Evolutionary conservation across 2,888 invertebrate species (phyloP).

Genomic region (Nasonia oneida): DNA sequence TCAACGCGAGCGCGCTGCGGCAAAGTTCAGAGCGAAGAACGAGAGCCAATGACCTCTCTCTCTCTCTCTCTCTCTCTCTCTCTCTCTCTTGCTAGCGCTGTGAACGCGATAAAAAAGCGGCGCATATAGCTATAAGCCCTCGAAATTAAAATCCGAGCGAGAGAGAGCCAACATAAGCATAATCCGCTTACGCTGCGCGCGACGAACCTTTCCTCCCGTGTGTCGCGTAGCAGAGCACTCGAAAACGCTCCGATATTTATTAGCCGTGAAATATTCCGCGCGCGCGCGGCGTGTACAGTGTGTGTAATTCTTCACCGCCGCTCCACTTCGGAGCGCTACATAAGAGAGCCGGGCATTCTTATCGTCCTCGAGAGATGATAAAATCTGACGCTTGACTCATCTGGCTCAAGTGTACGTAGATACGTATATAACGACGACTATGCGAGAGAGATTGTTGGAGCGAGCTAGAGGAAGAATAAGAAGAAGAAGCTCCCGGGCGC

Average conservation of each 20-base stretch:
- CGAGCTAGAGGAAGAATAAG: background rate
- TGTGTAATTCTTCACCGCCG: conserved; percentile 37
- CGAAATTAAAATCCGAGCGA: conserved; percentile 42
- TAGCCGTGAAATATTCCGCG: conserved; percentile 45
- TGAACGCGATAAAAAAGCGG: conserved; percentile 5
- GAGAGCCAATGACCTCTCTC: conserved; percentile 43
- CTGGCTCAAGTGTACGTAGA: background rate
- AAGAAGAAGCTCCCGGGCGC: background rate
- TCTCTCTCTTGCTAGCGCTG: background rate
- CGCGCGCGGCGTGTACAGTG: background rate
- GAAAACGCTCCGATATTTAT: conserved; percentile 45
- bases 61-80: conserved; percentile 7
- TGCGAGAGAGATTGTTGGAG: background rate
- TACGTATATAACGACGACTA: background rate
- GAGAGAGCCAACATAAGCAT: conserved; percentile 28
- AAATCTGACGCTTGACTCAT: conserved; percentile 42
- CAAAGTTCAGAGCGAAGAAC: background rate
- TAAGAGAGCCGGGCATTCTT: background rate
- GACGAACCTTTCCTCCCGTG: conserved; percentile 19
- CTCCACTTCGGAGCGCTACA: background rate
- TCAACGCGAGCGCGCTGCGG: background rate
- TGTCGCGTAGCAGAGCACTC: background rate
- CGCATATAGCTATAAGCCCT: conserved; percentile 30
- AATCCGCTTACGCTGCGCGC: conserved; percentile 38
- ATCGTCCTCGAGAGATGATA: conserved; percentile 24